Evolutionary conservation across 2,888 invertebrate genomes (phyloP), one percentile per base, ranked within the genome.

Genomic region (Pedicia rivosa): DNA sequence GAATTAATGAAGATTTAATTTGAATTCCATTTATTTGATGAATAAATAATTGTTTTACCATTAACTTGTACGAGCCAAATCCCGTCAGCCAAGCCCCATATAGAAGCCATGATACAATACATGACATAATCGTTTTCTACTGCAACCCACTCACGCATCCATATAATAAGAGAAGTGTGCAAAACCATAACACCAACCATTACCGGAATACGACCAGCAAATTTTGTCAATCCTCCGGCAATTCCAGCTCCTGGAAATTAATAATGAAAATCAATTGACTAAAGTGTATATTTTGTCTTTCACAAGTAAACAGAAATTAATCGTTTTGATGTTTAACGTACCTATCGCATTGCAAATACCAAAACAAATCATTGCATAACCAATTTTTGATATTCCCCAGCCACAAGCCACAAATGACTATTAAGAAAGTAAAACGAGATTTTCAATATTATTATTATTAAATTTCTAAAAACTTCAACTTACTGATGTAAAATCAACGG

Each of bases 341-440:
- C 84, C 82, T n/a, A 87, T 55, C 0, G 90, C 87, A 53, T 90
- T 88, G 46, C 78, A 78, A 6, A 84, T 72, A 1, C 92, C 92
- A 55, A 87, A 91, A 54, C 87, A 86, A 43, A 92, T 87, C 82
- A 92, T 84, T 37, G 90, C 87, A 54, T 80, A 90, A 1, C 94
- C 94, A 36, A 94, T 88, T 57, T 88, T 82, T 45, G 75, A 76
- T 45, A 92, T 82, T 2, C 92, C 84, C 73, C 80, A 82, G 1
- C 83, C 80, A 49, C 87, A 87, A 1, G 83, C 81, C 0, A 87
- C 79, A 53, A 76, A 87, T 2, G 83, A 78, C 82, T 86, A 62
- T 8, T 62, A 53, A 35, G 15, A 20, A 32, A 13, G 5, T 24
- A 10, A 35, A 34, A 28, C 15, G 3, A 10, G 8, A 4, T 3